Evolutionary conservation across 2,113 vertebrate species (phyloP), one percentile per base, ranked within the genome.

Genomic region (Sterrhoptilus dennistouni): DNA sequence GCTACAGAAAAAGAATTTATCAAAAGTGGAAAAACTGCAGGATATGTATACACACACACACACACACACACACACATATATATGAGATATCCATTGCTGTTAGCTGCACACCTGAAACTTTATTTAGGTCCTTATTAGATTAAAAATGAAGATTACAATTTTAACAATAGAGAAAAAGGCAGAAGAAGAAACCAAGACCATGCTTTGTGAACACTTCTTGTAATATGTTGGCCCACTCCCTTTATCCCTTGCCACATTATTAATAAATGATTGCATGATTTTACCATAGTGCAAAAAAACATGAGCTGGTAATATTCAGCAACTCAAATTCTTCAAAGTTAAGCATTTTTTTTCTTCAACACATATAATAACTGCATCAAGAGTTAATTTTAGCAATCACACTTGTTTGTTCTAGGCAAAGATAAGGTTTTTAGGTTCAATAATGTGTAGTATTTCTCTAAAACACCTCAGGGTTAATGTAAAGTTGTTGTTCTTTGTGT

Each of bases 101-200:
- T 54, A 81, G 11, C 11, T 85, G 7, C 11, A 31, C 27, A 47
- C 60, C 25, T 57, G 17, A 78, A 77, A 59, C 3, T 31, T 71
- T 60, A 16, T 68, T 84, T 86, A 87, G 8, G 3, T 75, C 8
- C 17, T 78, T 71, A 68, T 4, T 31, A 23, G 13, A 44, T 49
- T 63, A 4, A 71, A 65, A 95, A 53, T 16, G 0, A 65, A 83
- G 9, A 20, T 2, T 24, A 21, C 5, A 12, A 35, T 23, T 36
- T 44, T 21, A 36, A 44, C 24, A 68, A n/a, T 2, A 16, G 7
- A 2, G 18, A 60, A 60, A 86, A 89, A 24, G 9, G 1, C 0
- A 24, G 40, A n/a, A 38, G 23, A 22, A n/a, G 0, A 6, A 6
- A 16, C 5, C 14, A 21, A 7, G 25, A 45, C 8, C 9, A 2